These are phyloP conservation scores for Doris montereyensis DNA, from an alignment of 2,888 invertebrate species.

Conservation along the genomic window DNA sequence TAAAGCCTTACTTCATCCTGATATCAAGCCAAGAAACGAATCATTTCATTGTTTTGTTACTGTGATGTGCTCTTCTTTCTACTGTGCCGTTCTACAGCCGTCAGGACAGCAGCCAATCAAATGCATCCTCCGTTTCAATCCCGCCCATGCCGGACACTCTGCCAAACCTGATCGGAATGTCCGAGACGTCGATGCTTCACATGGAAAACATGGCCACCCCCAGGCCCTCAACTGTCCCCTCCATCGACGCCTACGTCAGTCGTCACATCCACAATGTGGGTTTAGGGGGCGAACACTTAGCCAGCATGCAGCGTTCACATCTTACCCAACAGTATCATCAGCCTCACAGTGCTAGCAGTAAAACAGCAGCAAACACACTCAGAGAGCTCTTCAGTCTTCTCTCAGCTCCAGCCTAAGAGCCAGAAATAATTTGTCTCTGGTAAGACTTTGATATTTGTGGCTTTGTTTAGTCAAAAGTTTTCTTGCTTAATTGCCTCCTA, in stretches of 20 bases:
- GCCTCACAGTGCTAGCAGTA: background rate
- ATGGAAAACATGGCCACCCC: conserved; percentile 33
- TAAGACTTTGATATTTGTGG: conserved; percentile 4
- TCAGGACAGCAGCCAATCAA: conserved; percentile 62
- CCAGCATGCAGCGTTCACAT: background rate
- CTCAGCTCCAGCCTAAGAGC: conserved; percentile 35
- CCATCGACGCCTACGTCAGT: background rate
- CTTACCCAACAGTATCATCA: background rate
- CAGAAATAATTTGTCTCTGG: conserved; percentile 18
- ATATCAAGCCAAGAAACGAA: no score
- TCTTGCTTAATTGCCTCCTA: no score
- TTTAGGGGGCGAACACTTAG: no score
- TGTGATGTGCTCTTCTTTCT: no score
- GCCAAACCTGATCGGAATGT: conserved; percentile 51
- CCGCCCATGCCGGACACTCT: conserved; percentile 57
- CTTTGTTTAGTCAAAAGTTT: no score
- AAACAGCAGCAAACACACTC: conserved; percentile 13
- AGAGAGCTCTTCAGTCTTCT: conserved; percentile 34
- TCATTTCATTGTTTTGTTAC: no score
- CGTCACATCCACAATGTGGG: no score
- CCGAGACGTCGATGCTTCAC: conserved; percentile 35
- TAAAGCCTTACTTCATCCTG: no score
- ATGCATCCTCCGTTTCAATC: conserved; percentile 58
- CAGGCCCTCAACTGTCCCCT: conserved; percentile 35
- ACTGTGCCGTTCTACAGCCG: conserved; percentile 55